Conservation (phyloP, 2,888 invertebrate genomes). For the Synergus gifuensis region DNA sequence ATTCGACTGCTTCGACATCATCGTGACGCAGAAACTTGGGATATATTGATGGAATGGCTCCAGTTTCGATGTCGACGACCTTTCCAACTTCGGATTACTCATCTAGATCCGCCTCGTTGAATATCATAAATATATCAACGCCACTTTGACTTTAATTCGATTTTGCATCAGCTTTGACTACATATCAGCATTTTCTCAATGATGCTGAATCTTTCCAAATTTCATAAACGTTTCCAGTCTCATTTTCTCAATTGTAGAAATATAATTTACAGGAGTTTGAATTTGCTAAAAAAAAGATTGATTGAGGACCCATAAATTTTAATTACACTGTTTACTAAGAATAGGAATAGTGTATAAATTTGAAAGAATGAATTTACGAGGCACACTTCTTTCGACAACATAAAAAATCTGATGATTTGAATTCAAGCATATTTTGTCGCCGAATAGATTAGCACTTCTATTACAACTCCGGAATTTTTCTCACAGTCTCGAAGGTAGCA, state of each 20-base stretch:
- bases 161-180: not conserved
- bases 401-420: constrained; percentile 50
- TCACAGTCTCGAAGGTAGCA: constrained; percentile 60
- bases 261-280: not conserved
- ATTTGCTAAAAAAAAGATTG: not conserved
- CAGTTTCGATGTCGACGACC: constrained; percentile 49
- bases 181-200: not conserved
- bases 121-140: constrained; percentile 41
- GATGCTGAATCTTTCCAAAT: not conserved
- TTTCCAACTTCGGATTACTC: constrained; percentile 40
- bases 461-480: constrained; percentile 57
- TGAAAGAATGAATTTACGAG: constrained; percentile 14
- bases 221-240: not conserved
- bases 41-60: constrained; percentile 46
- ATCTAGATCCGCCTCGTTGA: constrained; percentile 44
- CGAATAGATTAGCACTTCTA: constrained; percentile 50
- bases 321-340: not conserved
- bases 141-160: constrained; percentile 40
- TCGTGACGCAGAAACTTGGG: constrained; percentile 47
- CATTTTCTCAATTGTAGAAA: not conserved
- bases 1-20: constrained; percentile 49
- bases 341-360: not conserved
- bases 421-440: constrained; percentile 59
- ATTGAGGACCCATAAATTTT: not conserved
- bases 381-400: constrained; percentile 3